phyloP scores from a whole-genome alignment of 2,797 vertebrate genomes.

The Sebastes goodei region DNA sequence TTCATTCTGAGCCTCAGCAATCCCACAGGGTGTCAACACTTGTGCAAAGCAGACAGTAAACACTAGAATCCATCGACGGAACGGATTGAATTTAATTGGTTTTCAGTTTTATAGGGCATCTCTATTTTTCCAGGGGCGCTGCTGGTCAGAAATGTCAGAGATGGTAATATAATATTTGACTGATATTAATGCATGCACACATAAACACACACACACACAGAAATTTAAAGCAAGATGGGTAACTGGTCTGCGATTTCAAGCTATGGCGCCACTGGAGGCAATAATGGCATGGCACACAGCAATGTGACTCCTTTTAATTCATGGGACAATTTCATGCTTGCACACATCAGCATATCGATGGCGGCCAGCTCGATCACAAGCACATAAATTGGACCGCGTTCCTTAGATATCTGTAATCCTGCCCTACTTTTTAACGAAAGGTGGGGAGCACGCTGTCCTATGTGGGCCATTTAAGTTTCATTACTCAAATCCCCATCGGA shows the following conservation, averaged over 20 bases:
- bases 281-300: constrained; percentile 4
- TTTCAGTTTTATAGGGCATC: constrained; percentile 62
- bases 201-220: neutral
- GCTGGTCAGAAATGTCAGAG: constrained; percentile 54
- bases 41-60: constrained; percentile 49
- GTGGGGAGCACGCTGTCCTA: constrained; percentile 4
- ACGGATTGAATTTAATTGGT: constrained; percentile 69
- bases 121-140: constrained; percentile 58
- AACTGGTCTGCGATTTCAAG: constrained; percentile 50
- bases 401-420: constrained; percentile 34
- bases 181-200: constrained; percentile 47
- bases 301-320: constrained; percentile 60
- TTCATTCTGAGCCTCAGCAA: constrained; percentile 19
- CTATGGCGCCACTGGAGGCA: constrained; percentile 55
- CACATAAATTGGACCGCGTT: constrained; percentile 51
- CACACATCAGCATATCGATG: constrained; percentile 44
- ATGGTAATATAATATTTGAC: constrained; percentile 65
- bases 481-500: constrained; percentile 32
- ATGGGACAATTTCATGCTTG: constrained; percentile 66
- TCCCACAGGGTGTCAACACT: constrained; percentile 49
- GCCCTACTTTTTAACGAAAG: constrained; percentile 46
- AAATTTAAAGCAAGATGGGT: constrained; percentile 32
- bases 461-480: constrained; percentile 35
- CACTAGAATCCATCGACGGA: constrained; percentile 57
- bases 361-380: constrained; percentile 21